Evolutionary conservation across 1,140 invertebrate genomes (phyloP), one percentile per base, ranked within the genome.

Genomic region (Drosophila lowei): DNA sequence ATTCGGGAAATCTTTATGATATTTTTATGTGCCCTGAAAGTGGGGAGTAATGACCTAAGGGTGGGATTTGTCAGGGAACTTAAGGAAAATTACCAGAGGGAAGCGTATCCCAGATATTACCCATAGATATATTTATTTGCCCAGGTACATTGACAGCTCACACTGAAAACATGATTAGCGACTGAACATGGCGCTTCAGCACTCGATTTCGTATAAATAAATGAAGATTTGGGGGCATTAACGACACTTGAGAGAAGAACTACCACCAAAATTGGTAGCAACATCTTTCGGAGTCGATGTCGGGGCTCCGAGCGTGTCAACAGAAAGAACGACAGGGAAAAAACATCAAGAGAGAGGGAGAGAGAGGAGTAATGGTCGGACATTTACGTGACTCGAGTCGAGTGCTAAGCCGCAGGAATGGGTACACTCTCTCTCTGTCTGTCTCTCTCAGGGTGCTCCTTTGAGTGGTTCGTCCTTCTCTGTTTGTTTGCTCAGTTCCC

Each of bases 381-480:
- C 57, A 77, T 65, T 65, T 74, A 85, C 81, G 81, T 88, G 81
- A 86, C 81, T 77, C 46, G 57, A 68, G 44, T 80, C 47, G 53
- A 81, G 77, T 77, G 81, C 64, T 57, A 86, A 85, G 67, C 81
- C 77, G 50, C 73, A 67, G 73, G 58, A 75, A 54, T 44, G 49
- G 54, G 42, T 53, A 25, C 18, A 78, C 28, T 30, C 21, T n/a
- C 42, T 23, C 13, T 42, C 65, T 38, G 46, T 54, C 30, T 1
- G 34, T 3, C 21, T 23, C 11, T 13, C 42, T 62, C 42, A 8
- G 8, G 9, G 30, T 38, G n/a, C 50, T 50, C 41, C 54, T 42
- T 55, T 56, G 23, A 55, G 55, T 52, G 58, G 60, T 64, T 60
- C 16, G 46, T 44, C 60, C 59, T n/a, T 34, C 1, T 18, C 16